A percentile compares a stretch with the other conserved stretches of the same genome.
These are phyloP conservation scores for Sorex araneus DNA, from an alignment of 2,113 vertebrate species.

Conservation along the genomic window DNA sequence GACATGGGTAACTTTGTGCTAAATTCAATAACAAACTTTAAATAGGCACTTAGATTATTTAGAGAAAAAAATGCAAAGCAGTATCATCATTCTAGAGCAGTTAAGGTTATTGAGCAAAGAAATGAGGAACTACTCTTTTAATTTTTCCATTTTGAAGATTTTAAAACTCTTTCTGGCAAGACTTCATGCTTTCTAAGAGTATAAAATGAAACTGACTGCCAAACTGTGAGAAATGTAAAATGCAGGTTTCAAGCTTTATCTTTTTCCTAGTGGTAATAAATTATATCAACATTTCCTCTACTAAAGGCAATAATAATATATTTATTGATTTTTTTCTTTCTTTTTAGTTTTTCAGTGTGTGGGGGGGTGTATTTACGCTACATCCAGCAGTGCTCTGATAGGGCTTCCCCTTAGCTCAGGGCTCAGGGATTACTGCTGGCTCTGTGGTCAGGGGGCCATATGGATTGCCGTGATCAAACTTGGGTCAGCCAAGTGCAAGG, in stretches of 20 bases:
- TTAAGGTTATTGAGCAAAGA: conserved; percentile 68
- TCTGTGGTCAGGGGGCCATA: too few species aligned
- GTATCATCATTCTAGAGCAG: conserved; percentile 62
- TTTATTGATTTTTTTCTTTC: conserved; percentile 22
- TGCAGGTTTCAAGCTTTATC: conserved; percentile 63
- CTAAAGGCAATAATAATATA: conserved; percentile 46
- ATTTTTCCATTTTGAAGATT: conserved; percentile 75
- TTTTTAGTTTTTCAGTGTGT: too few species aligned
- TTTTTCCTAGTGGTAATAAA: conserved; percentile 71
- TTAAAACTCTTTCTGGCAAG: conserved; percentile 74
- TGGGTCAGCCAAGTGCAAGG: too few species aligned
- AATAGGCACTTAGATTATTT: conserved; percentile 65
- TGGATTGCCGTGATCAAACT: too few species aligned
- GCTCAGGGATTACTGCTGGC: too few species aligned
- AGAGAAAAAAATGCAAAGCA: conserved; percentile 68
- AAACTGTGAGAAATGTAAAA: conserved; percentile 68
- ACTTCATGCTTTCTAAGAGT: conserved; percentile 76
- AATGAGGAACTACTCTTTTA: conserved; percentile 71
- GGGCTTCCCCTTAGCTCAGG: too few species aligned
- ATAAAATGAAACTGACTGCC: conserved; percentile 71
- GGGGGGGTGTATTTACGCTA: too few species aligned
- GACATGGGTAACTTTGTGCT: background rate
- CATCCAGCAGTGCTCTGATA: too few species aligned
- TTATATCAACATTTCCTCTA: conserved; percentile 59
- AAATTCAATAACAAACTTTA: conserved; percentile 46